These are phyloP conservation scores for Mungos mungo DNA, from an alignment of 2,113 vertebrate species.

Conservation along the genomic window DNA sequence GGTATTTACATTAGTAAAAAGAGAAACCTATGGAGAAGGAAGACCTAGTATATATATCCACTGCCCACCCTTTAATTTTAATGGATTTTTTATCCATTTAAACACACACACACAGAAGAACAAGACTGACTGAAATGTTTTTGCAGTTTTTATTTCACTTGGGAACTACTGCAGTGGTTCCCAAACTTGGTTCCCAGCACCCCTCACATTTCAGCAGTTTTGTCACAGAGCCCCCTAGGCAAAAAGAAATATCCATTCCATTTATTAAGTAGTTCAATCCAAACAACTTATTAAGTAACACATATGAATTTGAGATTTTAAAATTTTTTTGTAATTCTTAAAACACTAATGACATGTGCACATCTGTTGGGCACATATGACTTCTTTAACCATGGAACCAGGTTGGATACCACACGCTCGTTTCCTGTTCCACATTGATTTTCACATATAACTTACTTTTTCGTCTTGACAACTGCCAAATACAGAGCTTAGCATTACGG, in stretches of 20 bases:
- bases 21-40: neutral
- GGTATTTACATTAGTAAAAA: neutral
- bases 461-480: neutral
- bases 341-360: neutral
- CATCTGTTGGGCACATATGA: neutral
- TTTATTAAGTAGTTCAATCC: neutral
- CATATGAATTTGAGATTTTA: neutral
- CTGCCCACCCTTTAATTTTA: neutral
- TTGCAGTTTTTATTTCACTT: neutral
- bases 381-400: neutral
- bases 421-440: neutral
- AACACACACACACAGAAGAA: too few species aligned
- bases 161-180: neutral
- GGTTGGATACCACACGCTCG: fast-evolving
- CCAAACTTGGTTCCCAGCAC: neutral
- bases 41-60: neutral
- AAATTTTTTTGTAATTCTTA: neutral
- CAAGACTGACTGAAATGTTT: neutral
- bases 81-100: neutral
- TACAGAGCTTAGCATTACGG: neutral
- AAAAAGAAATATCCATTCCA: neutral
- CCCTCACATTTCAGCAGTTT: neutral
- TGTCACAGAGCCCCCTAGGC: neutral
- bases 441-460: neutral
- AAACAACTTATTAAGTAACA: neutral